Conservation (phyloP, 2,888 invertebrate genomes). For the Orthosia gracilis region DNA sequence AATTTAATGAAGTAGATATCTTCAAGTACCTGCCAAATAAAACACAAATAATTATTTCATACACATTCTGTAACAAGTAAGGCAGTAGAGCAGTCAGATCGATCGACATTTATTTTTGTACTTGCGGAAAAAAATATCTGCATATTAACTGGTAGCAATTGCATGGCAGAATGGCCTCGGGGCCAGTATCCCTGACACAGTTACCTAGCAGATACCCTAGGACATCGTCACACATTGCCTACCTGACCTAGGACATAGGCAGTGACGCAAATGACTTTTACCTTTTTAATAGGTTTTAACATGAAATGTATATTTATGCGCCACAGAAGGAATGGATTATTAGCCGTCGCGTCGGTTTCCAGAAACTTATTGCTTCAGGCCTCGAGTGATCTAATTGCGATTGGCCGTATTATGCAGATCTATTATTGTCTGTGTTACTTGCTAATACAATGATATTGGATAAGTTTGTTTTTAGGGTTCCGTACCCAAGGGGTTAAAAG, state of each 20-base stretch:
- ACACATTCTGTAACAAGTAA: slow-evolving; percentile 27
- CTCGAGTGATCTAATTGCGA: neutral
- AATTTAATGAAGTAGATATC: too few relatives aligned
- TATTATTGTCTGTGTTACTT: neutral
- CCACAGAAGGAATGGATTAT: neutral
- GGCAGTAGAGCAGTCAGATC: slow-evolving; percentile 46
- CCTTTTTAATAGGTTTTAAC: slow-evolving; percentile 34
- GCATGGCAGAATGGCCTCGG: slow-evolving; percentile 61
- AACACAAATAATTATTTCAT: neutral
- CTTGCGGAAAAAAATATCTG: slow-evolving; percentile 51
- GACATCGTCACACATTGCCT: slow-evolving; percentile 61
- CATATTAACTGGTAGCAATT: slow-evolving; percentile 56
- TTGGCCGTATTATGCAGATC: neutral
- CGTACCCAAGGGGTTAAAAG: too few relatives aligned
- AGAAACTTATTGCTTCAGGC: neutral
- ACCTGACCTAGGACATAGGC: slow-evolving; percentile 56
- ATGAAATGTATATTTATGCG: slow-evolving; percentile 30
- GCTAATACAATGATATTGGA: neutral
- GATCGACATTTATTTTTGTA: slow-evolving; percentile 57
- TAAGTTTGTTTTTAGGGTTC: too few relatives aligned
- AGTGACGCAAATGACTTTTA: slow-evolving; percentile 59
- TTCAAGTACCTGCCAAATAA: neutral
- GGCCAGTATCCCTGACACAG: slow-evolving; percentile 62
- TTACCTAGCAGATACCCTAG: slow-evolving; percentile 55
- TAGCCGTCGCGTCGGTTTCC: neutral